Base-by-base conservation (phyloP, 2,888 invertebrate genomes). In the Ectemnius cavifrons region DNA sequence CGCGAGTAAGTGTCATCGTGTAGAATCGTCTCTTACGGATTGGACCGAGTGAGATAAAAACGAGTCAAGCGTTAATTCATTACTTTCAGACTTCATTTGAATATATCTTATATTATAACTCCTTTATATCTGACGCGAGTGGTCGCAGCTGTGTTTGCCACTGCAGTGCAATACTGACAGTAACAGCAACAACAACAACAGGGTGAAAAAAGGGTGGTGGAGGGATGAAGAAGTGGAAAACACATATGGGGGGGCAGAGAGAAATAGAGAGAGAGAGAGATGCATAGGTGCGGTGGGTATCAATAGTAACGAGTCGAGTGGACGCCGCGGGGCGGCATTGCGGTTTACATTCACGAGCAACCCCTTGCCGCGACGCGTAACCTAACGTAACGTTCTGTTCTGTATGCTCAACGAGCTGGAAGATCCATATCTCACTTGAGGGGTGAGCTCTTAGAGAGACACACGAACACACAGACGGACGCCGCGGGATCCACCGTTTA, bases 361-460 rank as follows among this genome's bases (percentile, higher is more conserved):
- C 67, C 77, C 76, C 77, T 77, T 71, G 23, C 58, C 67, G 56
- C 67, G 61, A 57, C 66, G 68, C 56, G 78, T 80, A 82, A 79
- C 81, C 82, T 81, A 81, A 83, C 83, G 83, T 81, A 80, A 82
- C 83, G 77, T 81, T 81, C 83, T 79, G 80, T 87, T 88, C 84
- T 88, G 84, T 80, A 81, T 82, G 88, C 79, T 87, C 88, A 88
- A 88, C 88, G 88, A 89, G 85, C 85, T 85, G 89, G 88, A 89
- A 89, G 88, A 87, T 86, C 81, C 88, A 85, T 89, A 89, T 88
- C 87, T 88, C 86, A 85, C 82, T 85, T 76, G 81, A 84, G 83
- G 86, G 88, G 85, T 86, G 37, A 75, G 85, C 82, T 85, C 85
- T 86, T 79, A 82, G 85, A 81, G 69, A 67, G 71, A 73, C 71